These are phyloP conservation scores for Zaprionus camerounensis DNA, from an alignment of 1,140 invertebrate species.

Conservation along the genomic window DNA sequence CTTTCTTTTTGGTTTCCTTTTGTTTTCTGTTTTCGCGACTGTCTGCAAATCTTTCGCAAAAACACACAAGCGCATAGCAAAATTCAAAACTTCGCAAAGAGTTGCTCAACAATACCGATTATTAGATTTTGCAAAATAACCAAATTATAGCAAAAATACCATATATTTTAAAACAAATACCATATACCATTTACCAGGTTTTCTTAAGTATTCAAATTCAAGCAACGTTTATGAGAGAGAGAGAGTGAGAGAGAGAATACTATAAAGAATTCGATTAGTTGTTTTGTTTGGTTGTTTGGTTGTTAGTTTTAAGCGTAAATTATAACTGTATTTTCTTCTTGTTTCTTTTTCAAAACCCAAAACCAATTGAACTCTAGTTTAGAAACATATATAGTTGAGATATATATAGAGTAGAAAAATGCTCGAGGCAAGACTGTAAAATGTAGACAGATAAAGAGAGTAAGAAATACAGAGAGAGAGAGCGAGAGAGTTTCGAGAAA, in stretches of 20 bases:
- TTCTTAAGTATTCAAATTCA: constrained; percentile 38
- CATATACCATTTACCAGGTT: constrained; percentile 65
- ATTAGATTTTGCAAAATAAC: constrained; percentile 74
- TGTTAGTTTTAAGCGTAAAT: constrained; percentile 62
- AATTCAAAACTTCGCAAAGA: constrained; percentile 22
- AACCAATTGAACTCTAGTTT: constrained; percentile 58
- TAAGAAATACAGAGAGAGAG: constrained; percentile 33
- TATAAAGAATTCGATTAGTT: constrained; percentile 50
- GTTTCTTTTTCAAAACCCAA: constrained; percentile 53
- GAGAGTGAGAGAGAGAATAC: constrained; percentile 3
- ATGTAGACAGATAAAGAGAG: constrained; percentile 37
- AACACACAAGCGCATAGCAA: constrained; percentile 74
- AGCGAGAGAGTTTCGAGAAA: constrained; percentile 18
- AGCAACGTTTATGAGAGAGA: constrained; percentile 42
- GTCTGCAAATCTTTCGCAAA: constrained; percentile 70
- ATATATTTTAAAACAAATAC: constrained; percentile 38
- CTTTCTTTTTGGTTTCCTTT: not conserved
- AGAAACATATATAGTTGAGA: constrained; percentile 36
- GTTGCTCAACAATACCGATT: constrained; percentile 39
- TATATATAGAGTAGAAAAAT: constrained; percentile 37
- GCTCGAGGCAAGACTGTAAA: constrained; percentile 51
- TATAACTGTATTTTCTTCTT: constrained; percentile 29
- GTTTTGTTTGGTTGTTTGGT: constrained; percentile 36
- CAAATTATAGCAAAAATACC: constrained; percentile 60
- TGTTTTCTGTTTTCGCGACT: constrained; percentile 1